phyloP scores from a whole-genome alignment of 2,888 invertebrate species.

The Blastobasis adustella region DNA sequence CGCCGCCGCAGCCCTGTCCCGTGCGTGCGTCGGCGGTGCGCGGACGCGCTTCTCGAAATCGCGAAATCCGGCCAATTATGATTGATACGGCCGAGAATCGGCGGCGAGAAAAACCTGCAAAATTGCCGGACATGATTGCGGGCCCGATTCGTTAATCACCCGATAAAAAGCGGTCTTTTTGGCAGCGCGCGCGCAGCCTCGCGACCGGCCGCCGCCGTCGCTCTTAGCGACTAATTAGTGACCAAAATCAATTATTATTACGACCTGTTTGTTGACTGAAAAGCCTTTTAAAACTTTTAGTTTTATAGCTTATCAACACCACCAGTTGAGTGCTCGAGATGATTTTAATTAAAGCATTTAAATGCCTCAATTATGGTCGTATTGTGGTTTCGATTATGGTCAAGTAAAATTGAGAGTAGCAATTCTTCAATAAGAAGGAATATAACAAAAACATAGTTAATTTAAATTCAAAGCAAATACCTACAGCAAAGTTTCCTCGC shows the following conservation, averaged over 20 bases:
- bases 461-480: no score
- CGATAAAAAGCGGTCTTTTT: constrained; percentile 18
- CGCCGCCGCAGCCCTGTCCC: constrained; percentile 9
- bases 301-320: no score
- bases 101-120: constrained; percentile 34
- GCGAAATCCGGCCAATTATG: constrained; percentile 62
- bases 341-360: no score
- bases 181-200: not conserved
- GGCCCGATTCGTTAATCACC: constrained; percentile 10
- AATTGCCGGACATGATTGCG: constrained; percentile 34
- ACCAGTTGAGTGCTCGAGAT: no score
- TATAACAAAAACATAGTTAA: no score
- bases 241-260: not conserved
- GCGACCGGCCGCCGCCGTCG: not conserved
- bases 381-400: no score
- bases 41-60: constrained; percentile 32
- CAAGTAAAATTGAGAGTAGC: no score
- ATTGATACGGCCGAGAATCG: constrained; percentile 55
- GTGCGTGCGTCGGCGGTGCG: constrained; percentile 10
- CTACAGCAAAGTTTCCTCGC: no score
- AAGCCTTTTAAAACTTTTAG: no score
- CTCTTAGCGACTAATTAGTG: not conserved
- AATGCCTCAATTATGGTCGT: no score
- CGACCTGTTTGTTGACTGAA: not conserved
- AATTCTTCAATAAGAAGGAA: no score